These are phyloP conservation scores for Steinernema scapterisci DNA, from an alignment of 2,888 invertebrate genomes.

Conservation along the genomic window DNA sequence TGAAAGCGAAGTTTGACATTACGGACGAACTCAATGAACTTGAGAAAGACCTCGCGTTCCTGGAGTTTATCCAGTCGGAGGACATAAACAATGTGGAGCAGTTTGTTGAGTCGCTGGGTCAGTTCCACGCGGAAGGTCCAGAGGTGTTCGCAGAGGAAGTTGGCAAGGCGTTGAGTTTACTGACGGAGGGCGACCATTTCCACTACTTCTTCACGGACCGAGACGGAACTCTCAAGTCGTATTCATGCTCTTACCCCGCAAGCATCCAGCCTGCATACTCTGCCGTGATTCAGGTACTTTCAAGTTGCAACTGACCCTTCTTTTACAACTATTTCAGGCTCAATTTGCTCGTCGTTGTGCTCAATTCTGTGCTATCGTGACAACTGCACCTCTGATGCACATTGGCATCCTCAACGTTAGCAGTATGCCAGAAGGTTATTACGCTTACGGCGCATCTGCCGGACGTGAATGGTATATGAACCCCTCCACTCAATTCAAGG, in stretches of 20 bases:
- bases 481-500: slow-evolving; percentile 59
- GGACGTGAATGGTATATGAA: slow-evolving; percentile 63
- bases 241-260: slow-evolving; percentile 54
- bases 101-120: slow-evolving; percentile 54
- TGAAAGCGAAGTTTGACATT: slow-evolving; percentile 46
- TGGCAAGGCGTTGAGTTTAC: slow-evolving; percentile 38
- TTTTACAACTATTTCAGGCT: slow-evolving; percentile 42
- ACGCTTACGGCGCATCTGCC: slow-evolving; percentile 60
- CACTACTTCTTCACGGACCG: slow-evolving; percentile 62
- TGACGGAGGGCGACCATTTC: slow-evolving; percentile 52
- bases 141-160: slow-evolving; percentile 49
- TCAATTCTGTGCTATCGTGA: slow-evolving; percentile 61
- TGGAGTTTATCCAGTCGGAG: slow-evolving; percentile 57
- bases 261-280: slow-evolving; percentile 60
- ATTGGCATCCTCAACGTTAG: slow-evolving; percentile 59
- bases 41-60: slow-evolving; percentile 57
- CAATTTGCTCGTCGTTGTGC: slow-evolving; percentile 62
- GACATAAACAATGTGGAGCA: slow-evolving; percentile 59
- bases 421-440: slow-evolving; percentile 60
- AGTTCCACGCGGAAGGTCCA: slow-evolving; percentile 51
- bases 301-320: not conserved
- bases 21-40: slow-evolving; percentile 55
- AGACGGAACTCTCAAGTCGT: slow-evolving; percentile 40
- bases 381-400: slow-evolving; percentile 57
- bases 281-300: slow-evolving; percentile 50